Evolutionary conservation across 2,888 invertebrate genomes (phyloP), one percentile per base, ranked within the genome.

Genomic region (Acleris emargana): DNA sequence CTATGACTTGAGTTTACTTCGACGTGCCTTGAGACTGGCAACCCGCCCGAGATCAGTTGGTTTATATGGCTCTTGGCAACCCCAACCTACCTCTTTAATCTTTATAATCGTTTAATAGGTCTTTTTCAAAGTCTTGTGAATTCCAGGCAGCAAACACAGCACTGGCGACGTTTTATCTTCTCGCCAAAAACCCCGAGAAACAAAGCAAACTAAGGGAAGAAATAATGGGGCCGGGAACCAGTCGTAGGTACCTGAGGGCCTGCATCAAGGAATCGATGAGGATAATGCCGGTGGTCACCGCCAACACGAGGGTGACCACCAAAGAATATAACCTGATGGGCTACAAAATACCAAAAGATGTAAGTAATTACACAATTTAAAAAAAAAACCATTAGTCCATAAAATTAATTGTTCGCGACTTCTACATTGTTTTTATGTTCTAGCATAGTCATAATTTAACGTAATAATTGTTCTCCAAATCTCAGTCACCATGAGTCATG

Each of bases 221-320:
- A 79, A 74, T 95, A 11, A 67, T 83, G 0, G 80, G 78, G 0
- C 80, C 73, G 2, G 57, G 76, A 0, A 76, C 76, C 1, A 85
- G 60, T 79, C 85, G 94, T 68, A 91, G 93, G 0, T 96, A 95
- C 74, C 77, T 97, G 25, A 94, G 93, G 68, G 96, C 96, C 0
- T 96, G 95, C 72, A 93, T 96, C 47, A 96, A 96, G 77, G 96
- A 97, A 81, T 91, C 94, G 0, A 80, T 95, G 67, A 91, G 96
- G 72, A 70, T 95, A 16, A 90, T 93, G 73, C 95, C 95, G 0
- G 93, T 95, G 1, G 93, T 93, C 0, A 80, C 93, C 11, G 95
- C 94, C 0, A 94, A 93, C 68, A 73, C 93, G 11, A 89, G 95
- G 66, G 82, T 83, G 61, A 87, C 94, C 55, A 81, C 83, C 0